Evolutionary conservation across 2,888 invertebrate genomes (phyloP).

Genomic region (Drosophila mayaguana): DNA sequence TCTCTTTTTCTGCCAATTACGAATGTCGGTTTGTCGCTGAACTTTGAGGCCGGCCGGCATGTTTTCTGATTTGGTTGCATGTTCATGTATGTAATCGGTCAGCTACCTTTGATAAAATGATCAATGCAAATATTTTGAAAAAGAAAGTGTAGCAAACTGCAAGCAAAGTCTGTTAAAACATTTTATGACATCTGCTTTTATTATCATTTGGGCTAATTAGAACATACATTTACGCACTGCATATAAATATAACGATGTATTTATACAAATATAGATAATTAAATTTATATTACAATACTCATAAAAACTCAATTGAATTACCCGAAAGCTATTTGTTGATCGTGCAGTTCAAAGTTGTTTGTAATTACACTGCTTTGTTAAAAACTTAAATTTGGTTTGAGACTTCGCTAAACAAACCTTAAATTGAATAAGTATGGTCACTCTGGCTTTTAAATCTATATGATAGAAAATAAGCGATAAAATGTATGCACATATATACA

Average conservation of each 20-base stretch:
- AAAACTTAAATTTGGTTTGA: neutral
- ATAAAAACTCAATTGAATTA: neutral
- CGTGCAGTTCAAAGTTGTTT: neutral
- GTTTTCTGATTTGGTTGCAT: slow-evolving; percentile 20
- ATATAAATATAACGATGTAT: neutral
- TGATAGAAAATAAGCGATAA: neutral
- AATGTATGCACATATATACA: neutral
- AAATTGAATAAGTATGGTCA: neutral
- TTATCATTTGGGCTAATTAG: too few relatives aligned
- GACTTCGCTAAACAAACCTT: slow-evolving; percentile 12
- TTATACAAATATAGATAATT: neutral
- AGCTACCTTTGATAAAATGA: slow-evolving; percentile 5
- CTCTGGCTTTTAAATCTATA: slow-evolving; percentile 2
- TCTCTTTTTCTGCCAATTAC: slow-evolving; percentile 14
- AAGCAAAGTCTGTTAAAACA: neutral
- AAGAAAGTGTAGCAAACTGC: neutral
- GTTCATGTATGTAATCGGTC: slow-evolving; percentile 25
- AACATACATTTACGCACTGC: neutral
- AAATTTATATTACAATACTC: neutral
- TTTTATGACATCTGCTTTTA: too few relatives aligned
- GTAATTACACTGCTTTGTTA: slow-evolving; percentile 20
- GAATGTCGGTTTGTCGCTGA: slow-evolving; percentile 26
- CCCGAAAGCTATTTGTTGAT: neutral
- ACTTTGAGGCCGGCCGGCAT: slow-evolving; percentile 5
- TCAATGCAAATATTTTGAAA: neutral